Percentiles rank a stretch among this genome's conserved stretches.
phyloP scores from a whole-genome alignment of 2,888 invertebrate genomes.

The Cordilura impudica region DNA sequence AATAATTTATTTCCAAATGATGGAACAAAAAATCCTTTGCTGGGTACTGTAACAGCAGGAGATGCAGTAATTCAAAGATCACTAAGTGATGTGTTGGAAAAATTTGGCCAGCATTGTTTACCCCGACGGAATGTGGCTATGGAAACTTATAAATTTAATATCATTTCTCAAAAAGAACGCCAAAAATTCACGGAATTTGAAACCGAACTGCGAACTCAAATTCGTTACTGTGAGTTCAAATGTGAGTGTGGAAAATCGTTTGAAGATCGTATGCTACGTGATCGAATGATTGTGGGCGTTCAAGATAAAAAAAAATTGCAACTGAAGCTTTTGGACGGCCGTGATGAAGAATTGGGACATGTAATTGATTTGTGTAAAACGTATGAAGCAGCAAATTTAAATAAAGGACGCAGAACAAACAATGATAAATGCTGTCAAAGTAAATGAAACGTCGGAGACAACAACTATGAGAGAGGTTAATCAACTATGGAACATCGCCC shows the following conservation, averaged over 20 bases:
- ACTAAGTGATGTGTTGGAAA: conserved; percentile 30
- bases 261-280: conserved; percentile 55
- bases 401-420: conserved; percentile 25
- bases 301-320: conserved; percentile 59
- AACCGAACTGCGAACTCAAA: conserved; percentile 57
- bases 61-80: not conserved
- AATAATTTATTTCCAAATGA: conserved; percentile 58
- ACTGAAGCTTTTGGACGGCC: conserved; percentile 48
- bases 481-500: conserved; percentile 38
- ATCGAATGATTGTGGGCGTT: conserved; percentile 55
- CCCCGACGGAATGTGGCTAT: conserved; percentile 42
- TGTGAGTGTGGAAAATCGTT: conserved; percentile 51
- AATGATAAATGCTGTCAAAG: not conserved
- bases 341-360: conserved; percentile 45
- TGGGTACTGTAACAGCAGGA: conserved; percentile 9
- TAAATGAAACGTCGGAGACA: not conserved
- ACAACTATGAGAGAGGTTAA: not conserved
- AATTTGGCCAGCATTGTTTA: conserved; percentile 51
- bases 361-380: conserved; percentile 51
- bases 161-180: conserved; percentile 55
- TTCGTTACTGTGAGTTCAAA: conserved; percentile 53
- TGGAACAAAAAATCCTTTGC: conserved; percentile 33
- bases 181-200: conserved; percentile 58
- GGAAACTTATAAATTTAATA: conserved; percentile 60
- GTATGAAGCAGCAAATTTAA: conserved; percentile 35